phyloP scores from a whole-genome alignment of 2,797 vertebrate genomes.

The Protosalanx chinensis region DNA sequence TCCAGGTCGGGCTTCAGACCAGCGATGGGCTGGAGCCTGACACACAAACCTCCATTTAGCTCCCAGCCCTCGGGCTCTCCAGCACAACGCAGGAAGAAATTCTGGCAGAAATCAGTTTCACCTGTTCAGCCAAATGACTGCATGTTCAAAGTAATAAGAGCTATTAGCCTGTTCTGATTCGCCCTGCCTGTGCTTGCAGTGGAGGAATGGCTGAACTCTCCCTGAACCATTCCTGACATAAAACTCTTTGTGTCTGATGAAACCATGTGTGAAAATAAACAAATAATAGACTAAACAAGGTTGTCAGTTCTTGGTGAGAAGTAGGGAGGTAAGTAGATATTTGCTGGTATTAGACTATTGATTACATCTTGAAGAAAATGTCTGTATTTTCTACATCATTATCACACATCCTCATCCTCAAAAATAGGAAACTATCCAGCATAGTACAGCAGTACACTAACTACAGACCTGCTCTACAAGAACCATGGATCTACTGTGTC shows the following conservation, averaged over 20 bases:
- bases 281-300: slow-evolving; percentile 59
- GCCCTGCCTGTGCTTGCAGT: slow-evolving; percentile 64
- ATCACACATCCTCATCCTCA: not conserved
- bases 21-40: slow-evolving; percentile 72
- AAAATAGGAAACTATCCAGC: not conserved
- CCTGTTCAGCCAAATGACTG: slow-evolving; percentile 83
- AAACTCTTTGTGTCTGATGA: slow-evolving; percentile 61
- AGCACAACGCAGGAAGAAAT: slow-evolving; percentile 46
- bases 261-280: slow-evolving; percentile 63
- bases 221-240: slow-evolving; percentile 70
- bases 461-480: not conserved
- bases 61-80: slow-evolving; percentile 74
- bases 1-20: slow-evolving; percentile 81
- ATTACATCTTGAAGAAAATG: not conserved
- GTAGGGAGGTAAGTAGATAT: slow-evolving; percentile 22
- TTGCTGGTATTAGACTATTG: slow-evolving; percentile 1
- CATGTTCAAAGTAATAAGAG: slow-evolving; percentile 80
- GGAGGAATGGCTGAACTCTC: slow-evolving; percentile 76
- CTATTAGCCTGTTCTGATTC: slow-evolving; percentile 75
- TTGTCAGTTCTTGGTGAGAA: slow-evolving; percentile 27
- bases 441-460: not conserved
- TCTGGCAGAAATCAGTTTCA: slow-evolving; percentile 87
- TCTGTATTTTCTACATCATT: slow-evolving; percentile 5
- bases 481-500: not conserved
- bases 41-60: slow-evolving; percentile 71